Conservation (phyloP, 2,888 invertebrate genomes). For the Electrophaes corylata region DNA sequence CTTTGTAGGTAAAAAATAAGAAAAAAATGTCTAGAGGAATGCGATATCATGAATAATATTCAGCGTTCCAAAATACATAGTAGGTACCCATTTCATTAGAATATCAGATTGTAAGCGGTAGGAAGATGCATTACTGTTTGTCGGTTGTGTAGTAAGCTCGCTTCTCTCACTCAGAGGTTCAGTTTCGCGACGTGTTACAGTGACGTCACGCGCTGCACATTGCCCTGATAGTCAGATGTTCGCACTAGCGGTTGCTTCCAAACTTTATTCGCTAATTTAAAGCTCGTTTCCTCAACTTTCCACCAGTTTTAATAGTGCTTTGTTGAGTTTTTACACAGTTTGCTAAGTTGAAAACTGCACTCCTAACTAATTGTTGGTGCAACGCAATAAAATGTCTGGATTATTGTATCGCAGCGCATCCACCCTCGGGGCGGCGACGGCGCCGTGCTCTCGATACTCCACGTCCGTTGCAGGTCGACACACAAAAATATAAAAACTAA, state of each 20-base stretch:
- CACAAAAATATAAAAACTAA: not conserved
- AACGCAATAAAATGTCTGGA: not conserved
- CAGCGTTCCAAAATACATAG: no score
- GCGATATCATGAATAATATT: no score
- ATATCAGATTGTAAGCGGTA: no score
- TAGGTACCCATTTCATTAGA: no score
- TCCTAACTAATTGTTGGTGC: constrained; percentile 5
- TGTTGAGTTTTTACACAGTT: constrained; percentile 3
- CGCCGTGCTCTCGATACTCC: no score
- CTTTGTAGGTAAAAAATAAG: no score
- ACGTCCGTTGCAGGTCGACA: no score
- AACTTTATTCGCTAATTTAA: constrained; percentile 11
- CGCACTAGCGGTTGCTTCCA: not conserved
- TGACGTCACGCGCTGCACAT: not conserved
- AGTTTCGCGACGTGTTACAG: not conserved
- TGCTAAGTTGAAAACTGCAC: constrained; percentile 5
- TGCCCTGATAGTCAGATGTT: constrained; percentile 3
- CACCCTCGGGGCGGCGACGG: no score
- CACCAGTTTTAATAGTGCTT: constrained; percentile 1
- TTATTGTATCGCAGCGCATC: not conserved
- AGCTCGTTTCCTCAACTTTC: constrained; percentile 9
- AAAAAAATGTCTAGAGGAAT: no score
- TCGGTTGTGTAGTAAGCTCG: no score
- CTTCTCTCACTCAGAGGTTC: not conserved
- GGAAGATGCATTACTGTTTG: no score